Conservation (phyloP, 2,113 vertebrate genomes). For the Phalacrocorax pelagicus region DNA sequence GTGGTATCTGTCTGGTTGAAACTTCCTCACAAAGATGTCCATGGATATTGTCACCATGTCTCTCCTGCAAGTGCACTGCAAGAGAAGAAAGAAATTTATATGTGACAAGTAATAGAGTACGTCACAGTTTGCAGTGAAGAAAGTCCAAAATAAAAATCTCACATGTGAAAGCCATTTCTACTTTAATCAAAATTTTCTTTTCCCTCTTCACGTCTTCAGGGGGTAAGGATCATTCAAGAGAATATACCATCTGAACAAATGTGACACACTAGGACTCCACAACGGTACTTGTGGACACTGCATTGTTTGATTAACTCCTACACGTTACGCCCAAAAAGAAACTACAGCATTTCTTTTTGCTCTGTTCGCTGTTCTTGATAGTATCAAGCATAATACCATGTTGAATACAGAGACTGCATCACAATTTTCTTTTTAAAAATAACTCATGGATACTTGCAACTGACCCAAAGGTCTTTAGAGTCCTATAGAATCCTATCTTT, state of each 20-base stretch:
- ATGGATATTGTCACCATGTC: constrained; percentile 99
- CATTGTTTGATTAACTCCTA: not conserved
- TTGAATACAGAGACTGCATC: not conserved
- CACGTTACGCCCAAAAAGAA: not conserved
- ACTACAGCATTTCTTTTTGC: not conserved
- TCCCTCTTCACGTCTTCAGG: not conserved
- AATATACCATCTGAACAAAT: not conserved
- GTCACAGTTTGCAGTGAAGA: not conserved
- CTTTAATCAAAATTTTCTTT: not conserved
- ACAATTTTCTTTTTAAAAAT: not conserved
- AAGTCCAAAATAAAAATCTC: not conserved
- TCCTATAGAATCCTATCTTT: not conserved
- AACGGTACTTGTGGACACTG: not conserved
- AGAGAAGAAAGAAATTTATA: not conserved
- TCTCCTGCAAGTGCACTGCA: constrained; percentile 92
- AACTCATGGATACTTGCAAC: not conserved
- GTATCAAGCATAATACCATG: not conserved
- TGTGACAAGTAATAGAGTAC: not conserved
- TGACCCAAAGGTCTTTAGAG: not conserved
- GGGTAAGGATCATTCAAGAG: not conserved
- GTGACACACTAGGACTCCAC: not conserved
- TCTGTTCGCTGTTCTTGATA: not conserved
- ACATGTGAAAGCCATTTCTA: not conserved
- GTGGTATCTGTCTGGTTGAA: constrained; percentile 94
- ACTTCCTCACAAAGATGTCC: constrained; percentile 94